Evolutionary conservation across 2,113 vertebrate genomes (phyloP).

Genomic region (Festucalex cinctus): DNA sequence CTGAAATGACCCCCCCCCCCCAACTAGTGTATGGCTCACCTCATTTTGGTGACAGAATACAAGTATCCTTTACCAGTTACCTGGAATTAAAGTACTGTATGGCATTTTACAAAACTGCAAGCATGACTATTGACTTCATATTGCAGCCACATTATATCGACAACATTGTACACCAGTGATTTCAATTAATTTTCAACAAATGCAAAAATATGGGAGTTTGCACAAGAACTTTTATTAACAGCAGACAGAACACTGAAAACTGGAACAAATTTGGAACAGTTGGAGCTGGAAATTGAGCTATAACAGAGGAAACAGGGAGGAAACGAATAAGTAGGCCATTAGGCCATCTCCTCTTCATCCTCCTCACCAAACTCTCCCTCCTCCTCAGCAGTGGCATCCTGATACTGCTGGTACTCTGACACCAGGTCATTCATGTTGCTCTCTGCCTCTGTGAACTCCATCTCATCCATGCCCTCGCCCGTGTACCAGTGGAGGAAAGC

Average conservation of each 20-base stretch:
- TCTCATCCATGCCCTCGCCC: slow-evolving; percentile 89
- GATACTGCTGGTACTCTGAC: slow-evolving; percentile 96
- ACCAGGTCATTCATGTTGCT: slow-evolving; percentile 96
- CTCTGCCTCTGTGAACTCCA: slow-evolving; percentile 90
- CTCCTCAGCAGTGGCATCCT: slow-evolving; percentile 93
- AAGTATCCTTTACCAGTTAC: not conserved
- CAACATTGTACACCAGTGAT: not conserved
- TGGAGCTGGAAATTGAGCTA: not conserved
- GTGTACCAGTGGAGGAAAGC: slow-evolving; percentile 94
- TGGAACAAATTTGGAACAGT: slow-evolving; percentile 3
- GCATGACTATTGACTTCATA: not conserved
- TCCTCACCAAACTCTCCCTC: slow-evolving; percentile 94
- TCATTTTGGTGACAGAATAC: too few species aligned
- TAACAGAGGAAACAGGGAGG: too few species aligned
- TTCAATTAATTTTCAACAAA: not conserved
- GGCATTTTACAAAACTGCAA: not conserved
- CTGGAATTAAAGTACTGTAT: not conserved
- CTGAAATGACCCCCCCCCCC: too few species aligned
- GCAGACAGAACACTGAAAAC: slow-evolving; percentile 8
- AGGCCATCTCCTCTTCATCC: slow-evolving; percentile 68
- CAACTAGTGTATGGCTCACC: too few species aligned
- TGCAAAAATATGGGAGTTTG: too few species aligned
- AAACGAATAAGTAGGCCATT: slow-evolving; percentile 13
- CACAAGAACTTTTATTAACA: slow-evolving; percentile 8
- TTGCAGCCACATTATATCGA: not conserved